A percentile compares a stretch with the other conserved stretches of the same genome.
phyloP scores from a whole-genome alignment of 1,140 invertebrate genomes.

The Rhynchophorus ferrugineus region DNA sequence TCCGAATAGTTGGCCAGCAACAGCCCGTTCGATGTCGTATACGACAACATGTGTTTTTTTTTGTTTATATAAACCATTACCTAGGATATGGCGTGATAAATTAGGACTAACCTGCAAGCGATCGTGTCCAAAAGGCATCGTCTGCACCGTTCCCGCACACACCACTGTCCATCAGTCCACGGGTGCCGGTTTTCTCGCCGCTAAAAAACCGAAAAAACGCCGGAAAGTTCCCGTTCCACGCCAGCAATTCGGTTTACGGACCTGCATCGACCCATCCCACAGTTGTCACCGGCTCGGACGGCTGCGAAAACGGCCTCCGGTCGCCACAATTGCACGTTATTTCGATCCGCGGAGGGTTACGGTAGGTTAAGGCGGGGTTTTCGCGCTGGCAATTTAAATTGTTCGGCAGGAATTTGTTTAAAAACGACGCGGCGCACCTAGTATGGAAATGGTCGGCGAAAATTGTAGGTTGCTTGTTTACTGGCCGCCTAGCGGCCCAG shows the following conservation, averaged over 20 bases:
- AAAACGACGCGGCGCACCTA: neutral
- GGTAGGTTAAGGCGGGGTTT: neutral
- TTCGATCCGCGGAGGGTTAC: neutral
- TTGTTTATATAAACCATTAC: neutral
- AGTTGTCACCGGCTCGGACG: too few relatives aligned
- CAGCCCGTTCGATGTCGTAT: too few relatives aligned
- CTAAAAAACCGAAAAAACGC: neutral
- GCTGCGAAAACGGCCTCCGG: too few relatives aligned
- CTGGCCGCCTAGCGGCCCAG: neutral
- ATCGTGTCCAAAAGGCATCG: neutral
- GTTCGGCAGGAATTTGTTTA: neutral
- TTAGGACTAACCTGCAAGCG: neutral
- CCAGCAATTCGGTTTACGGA: neutral
- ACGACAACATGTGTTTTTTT: too few relatives aligned
- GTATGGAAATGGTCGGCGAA: neutral
- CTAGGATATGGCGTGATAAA: neutral
- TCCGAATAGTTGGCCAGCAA: too few relatives aligned
- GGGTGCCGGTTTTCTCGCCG: too few relatives aligned
- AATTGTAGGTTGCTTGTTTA: neutral
- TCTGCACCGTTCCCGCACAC: neutral
- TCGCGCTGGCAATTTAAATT: neutral
- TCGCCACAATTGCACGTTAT: too few relatives aligned
- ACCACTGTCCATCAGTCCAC: neutral
- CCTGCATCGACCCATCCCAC: neutral
- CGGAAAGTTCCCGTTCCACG: neutral